Base-by-base conservation (phyloP, 2,113 vertebrate genomes). In the Sceloporus tristichus region DNA sequence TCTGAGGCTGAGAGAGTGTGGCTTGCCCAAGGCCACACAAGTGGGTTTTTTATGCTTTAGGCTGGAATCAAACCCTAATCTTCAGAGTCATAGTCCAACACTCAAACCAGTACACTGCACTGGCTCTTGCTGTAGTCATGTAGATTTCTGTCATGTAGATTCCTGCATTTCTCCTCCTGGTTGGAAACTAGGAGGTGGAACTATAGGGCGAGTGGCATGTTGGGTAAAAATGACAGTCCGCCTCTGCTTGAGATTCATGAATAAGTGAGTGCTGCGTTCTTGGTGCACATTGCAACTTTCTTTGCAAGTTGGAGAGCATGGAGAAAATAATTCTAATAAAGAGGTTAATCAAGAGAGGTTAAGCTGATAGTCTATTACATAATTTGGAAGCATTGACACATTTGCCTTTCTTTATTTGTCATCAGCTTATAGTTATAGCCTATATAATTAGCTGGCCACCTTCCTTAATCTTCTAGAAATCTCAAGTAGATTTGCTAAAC, bases 221-320 rank as follows among this genome's bases (percentile, higher is more conserved):
- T 34, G 90, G 59, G 84, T 16, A 73, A 91, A 92, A 86, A 84
- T 74, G 73, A 91, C 91, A 79, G 89, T 25, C 91, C 81, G 83
- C 62, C 21, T 73, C 56, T 79, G 85, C 34, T 81, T 70, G 89
- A 53, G 68, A 2, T 0, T 79, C 23, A 79, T 83, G 88, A 90
- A 53, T 42, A 82, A 85, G 75, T 88, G 83, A 78, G 7, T 62
- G 56, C 29, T 85, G 56, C 53, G 21, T 2, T n/a, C 42, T 54
- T 71, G 56, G 19, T 82, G 88, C 87, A 29, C 1, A 2, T 82
- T 84, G 38, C 48, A 11, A 42, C 27, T 40, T 76, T 70, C 34
- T 40, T 13, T 59, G 1, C 0, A 0, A 19, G 14, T 10, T 11
- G 75, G 27, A 65, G 14, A 68, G 27, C 4, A 59, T 11, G 29